Conservation (phyloP, 2,113 vertebrate genomes). For the Oncorhynchus nerka region DNA sequence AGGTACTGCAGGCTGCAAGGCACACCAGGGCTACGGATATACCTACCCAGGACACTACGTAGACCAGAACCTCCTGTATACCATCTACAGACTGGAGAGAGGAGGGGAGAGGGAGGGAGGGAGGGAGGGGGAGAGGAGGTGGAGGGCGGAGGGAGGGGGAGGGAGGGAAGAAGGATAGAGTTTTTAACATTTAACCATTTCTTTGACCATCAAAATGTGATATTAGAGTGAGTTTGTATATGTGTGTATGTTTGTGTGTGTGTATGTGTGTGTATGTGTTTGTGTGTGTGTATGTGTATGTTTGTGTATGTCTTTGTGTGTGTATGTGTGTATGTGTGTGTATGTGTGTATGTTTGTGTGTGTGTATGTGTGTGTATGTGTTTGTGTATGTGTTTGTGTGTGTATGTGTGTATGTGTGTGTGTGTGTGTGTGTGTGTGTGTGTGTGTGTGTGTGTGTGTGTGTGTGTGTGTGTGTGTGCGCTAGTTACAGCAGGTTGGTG, state of each 20-base stretch:
- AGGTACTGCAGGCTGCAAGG: constrained; percentile 87
- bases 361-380: too few species aligned
- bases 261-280: constrained; percentile 6
- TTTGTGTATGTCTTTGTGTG: too few species aligned
- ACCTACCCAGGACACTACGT: constrained; percentile 90
- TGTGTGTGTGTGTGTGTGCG: constrained; percentile 10
- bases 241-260: background rate
- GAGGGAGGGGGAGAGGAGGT: rapidly evolving
- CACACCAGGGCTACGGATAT: constrained; percentile 91
- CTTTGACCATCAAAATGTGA: too few species aligned
- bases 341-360: too few species aligned
- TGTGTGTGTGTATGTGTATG: background rate
- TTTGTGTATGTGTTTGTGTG: background rate
- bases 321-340: too few species aligned
- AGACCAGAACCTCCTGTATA: constrained; percentile 85
- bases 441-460: background rate
- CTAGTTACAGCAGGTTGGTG: constrained; percentile 77
- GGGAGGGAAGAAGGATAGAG: too few species aligned
- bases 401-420: background rate
- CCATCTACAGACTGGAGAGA: constrained; percentile 76
- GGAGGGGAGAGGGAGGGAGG: background rate
- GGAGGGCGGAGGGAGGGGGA: background rate
- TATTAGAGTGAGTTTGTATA: too few species aligned
- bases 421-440: constrained; percentile 7
- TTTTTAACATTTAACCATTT: background rate